These are phyloP conservation scores for Pangasius larnaudii DNA, from an alignment of 2,797 vertebrate genomes.

Conservation along the genomic window DNA sequence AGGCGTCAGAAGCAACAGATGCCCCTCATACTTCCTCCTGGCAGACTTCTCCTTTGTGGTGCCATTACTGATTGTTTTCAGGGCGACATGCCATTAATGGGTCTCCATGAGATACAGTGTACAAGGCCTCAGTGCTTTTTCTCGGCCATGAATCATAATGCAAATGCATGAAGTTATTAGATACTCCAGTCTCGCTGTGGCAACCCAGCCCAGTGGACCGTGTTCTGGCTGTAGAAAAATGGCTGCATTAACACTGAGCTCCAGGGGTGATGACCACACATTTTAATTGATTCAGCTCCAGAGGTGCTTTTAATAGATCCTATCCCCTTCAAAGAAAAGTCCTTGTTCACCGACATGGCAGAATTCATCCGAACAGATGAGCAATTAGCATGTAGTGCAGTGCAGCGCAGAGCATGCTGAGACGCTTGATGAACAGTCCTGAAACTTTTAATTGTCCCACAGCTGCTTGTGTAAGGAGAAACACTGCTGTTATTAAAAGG, in stretches of 20 bases:
- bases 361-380: conserved; percentile 47
- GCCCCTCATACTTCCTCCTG: conserved; percentile 43
- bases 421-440: conserved; percentile 57
- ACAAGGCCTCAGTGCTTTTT: conserved; percentile 42
- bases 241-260: conserved; percentile 58
- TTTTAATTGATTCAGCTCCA: conserved; percentile 59
- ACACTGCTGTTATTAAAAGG: conserved; percentile 24
- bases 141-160: conserved; percentile 44
- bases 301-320: conserved; percentile 40
- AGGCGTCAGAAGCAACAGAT: conserved; percentile 52
- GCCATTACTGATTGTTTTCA: conserved; percentile 61
- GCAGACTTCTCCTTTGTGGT: conserved; percentile 39
- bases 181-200: conserved; percentile 20
- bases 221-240: conserved; percentile 54
- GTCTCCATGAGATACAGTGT: conserved; percentile 51
- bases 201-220: conserved; percentile 48
- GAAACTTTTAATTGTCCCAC: conserved; percentile 60
- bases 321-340: conserved; percentile 37
- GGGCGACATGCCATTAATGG: conserved; percentile 59
- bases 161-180: conserved; percentile 59
- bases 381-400: conserved; percentile 62
- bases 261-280: conserved; percentile 58
- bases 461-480: conserved; percentile 53
- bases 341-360: conserved; percentile 36
- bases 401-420: conserved; percentile 49